Evolutionary conservation across 2,113 vertebrate species (phyloP), one percentile per base, ranked within the genome.

Genomic region (Sturnira hondurensis): DNA sequence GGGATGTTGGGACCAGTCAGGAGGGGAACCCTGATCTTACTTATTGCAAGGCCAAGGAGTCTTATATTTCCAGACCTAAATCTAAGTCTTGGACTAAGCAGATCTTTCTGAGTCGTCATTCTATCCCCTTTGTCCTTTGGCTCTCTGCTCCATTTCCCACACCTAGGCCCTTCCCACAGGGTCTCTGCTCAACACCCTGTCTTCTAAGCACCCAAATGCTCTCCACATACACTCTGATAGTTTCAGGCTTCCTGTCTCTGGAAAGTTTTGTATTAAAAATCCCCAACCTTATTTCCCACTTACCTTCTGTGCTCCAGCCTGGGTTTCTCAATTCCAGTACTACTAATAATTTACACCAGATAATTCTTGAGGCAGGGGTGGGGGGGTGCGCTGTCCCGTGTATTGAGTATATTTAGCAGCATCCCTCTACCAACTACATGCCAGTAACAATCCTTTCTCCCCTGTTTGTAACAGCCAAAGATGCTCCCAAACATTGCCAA

Each of bases 211-310:
- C 54, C 52, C 78, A 83, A 5, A 26, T 19, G 45, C 56, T 31
- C n/a, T 93, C 80, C 43, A 80, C 16, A 65, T 91, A 77, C 14
- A 13, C 56, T 95, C 70, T 76, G 56, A 52, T 80, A 73, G 5
- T 68, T 90, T 43, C 26, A 96, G 77, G 45, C 26, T 77, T 28
- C 83, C 80, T 88, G 76, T 93, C 36, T 95, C 86, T 86, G 19
- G 15, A 70, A 70, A 94, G 41, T 63, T 73, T 85, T 36, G 7
- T 71, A 77, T 95, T 94, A 70, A 94, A 94, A 94, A 71, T 4
- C 33, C 47, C 61, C 47, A 82, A 65, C 2, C n/a, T 83, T 81
- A 70, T 93, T 80, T 85, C 74, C 38, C n/a, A 63, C 19, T 91
- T 61, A 81, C 36, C n/a, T 81, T 47, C 78, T 90, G 3, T 90